Evolutionary conservation across 2,113 vertebrate species (phyloP), one percentile per base, ranked within the genome.

Genomic region (Procavia capensis): DNA sequence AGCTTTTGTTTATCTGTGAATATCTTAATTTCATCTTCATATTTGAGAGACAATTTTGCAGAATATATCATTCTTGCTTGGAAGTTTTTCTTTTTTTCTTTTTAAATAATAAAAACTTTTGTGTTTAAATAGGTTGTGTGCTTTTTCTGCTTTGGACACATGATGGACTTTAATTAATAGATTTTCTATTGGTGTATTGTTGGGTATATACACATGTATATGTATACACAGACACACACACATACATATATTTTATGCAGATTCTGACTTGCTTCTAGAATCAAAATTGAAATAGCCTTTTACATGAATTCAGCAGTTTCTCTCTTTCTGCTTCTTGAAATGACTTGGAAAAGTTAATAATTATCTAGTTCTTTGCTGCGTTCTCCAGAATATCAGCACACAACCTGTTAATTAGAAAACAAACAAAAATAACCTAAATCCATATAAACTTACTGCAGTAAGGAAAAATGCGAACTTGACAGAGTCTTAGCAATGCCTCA

Each of bases 41-140:
- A n/a, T n/a, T n/a, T n/a, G n/a, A n/a, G n/a, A n/a, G n/a, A n/a
- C n/a, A n/a, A n/a, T n/a, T n/a, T n/a, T n/a, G n/a, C n/a, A n/a
- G n/a, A n/a, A n/a, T n/a, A n/a, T n/a, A n/a, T n/a, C n/a, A n/a
- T n/a, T n/a, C n/a, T n/a, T n/a, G n/a, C n/a, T n/a, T n/a, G n/a
- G n/a, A n/a, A 50, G 31, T 68, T 90, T 76, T 87, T 59, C 34
- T 64, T 82, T 61, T 76, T 93, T 97, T 95, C 19, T 83, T 78
- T 93, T 61, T 45, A 85, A 59, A 76, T 47, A 9, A 63, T 64
- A 34, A 78, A 34, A 81, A 85, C 1, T 59, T 72, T 39, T 88
- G 17, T 20, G 34, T 93, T 54, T 3, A 63, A 39, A 82, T 93
- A 79, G 79, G 43, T 68, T 59, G 17, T 19, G 3, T 66, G 11